phyloP scores from a whole-genome alignment of 2,797 vertebrate species.

The Dallia pectoralis region DNA sequence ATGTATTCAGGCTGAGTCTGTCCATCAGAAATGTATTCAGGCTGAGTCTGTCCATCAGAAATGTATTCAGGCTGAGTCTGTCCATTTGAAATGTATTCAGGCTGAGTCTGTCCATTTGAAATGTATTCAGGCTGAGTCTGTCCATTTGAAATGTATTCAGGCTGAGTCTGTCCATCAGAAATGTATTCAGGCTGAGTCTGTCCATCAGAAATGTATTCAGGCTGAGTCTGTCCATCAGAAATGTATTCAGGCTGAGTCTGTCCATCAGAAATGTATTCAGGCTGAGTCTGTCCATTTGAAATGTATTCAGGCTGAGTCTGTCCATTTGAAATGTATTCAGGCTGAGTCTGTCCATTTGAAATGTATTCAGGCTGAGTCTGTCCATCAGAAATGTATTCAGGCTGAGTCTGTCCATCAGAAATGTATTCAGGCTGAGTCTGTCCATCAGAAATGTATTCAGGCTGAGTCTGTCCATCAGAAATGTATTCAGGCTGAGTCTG shows the following conservation, averaged over 20 bases:
- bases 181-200: background rate
- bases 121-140: no score
- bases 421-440: background rate
- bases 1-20: no score
- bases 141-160: no score
- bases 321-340: background rate
- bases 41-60: no score
- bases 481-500: slow-evolving; percentile 13
- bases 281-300: background rate
- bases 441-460: background rate
- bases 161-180: background rate
- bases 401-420: background rate
- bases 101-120: no score
- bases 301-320: background rate
- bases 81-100: no score
- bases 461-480: slow-evolving; percentile 3
- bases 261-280: background rate
- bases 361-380: background rate
- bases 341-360: slow-evolving; percentile 3
- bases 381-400: background rate
- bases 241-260: background rate
- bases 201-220: background rate
- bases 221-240: slow-evolving; percentile 1
- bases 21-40: background rate
- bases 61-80: no score